Conservation (phyloP, 2,797 vertebrate species). For the Spinus pinus region DNA sequence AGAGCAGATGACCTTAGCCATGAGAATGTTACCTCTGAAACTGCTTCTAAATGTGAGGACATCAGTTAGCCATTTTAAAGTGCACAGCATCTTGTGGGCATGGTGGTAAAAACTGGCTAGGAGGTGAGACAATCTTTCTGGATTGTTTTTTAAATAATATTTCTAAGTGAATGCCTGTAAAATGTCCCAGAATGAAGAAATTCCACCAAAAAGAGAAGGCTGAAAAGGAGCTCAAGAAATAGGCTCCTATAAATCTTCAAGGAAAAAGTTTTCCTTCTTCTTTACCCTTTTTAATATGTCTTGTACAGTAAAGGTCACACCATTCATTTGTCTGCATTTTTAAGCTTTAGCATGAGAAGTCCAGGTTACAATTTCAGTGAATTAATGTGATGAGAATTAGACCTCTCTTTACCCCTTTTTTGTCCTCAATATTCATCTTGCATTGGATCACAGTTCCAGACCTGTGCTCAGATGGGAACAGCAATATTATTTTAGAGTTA, state of each 20-base stretch:
- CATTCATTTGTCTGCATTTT: neutral
- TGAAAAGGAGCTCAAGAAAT: neutral
- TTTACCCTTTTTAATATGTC: neutral
- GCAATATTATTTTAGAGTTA: conserved; percentile 60
- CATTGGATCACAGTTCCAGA: conserved; percentile 39
- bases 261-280: neutral
- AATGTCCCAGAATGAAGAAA: neutral
- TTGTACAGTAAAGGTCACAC: neutral
- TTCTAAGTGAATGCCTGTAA: neutral
- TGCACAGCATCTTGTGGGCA: neutral
- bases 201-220: neutral
- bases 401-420: neutral
- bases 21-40: neutral
- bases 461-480: conserved; percentile 17
- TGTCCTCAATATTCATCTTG: neutral
- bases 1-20: neutral
- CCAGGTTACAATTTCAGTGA: neutral
- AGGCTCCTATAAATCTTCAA: neutral
- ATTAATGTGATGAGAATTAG: neutral
- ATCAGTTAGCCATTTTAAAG: conserved; percentile 1
- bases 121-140: neutral
- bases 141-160: neutral
- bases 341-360: neutral
- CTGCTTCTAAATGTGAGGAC: neutral
- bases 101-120: neutral